Conservation (phyloP, 2,797 vertebrate genomes). For the Falco cherrug region DNA sequence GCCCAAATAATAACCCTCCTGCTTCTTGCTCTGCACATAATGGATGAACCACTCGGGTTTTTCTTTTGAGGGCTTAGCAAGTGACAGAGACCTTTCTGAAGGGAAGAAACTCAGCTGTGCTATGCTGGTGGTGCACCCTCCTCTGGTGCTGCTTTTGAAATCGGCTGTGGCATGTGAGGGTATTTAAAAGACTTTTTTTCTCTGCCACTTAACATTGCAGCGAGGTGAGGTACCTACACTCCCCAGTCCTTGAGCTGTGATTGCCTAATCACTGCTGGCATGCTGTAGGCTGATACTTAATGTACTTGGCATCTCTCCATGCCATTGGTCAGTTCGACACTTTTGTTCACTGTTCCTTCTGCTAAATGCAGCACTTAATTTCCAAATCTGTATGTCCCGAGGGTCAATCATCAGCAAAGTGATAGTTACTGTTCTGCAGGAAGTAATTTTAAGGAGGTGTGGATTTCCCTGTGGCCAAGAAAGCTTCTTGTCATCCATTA, state of each 20-base stretch:
- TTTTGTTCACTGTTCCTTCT: not conserved
- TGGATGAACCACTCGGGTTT: not conserved
- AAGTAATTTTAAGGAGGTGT: not conserved
- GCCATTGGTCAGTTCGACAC: not conserved
- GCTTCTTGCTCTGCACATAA: not conserved
- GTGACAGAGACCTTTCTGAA: not conserved
- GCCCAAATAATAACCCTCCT: not conserved
- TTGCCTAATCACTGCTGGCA: not conserved
- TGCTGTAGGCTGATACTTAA: not conserved
- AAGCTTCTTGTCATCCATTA: not conserved
- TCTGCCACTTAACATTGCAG: slow-evolving; percentile 8
- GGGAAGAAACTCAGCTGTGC: not conserved
- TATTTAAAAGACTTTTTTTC: slow-evolving; percentile 16
- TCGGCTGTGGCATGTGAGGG: not conserved
- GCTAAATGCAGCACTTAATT: slow-evolving; percentile 17
- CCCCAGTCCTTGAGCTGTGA: not conserved
- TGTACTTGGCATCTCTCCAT: slow-evolving; percentile 25
- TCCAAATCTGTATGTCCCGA: slow-evolving; percentile 16
- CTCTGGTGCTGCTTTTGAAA: not conserved
- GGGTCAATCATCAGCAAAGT: not conserved
- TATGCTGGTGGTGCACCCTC: not conserved
- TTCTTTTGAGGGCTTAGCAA: not conserved
- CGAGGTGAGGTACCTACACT: slow-evolving; percentile 13
- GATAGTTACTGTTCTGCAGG: not conserved
- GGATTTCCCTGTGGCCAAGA: not conserved